Percentiles rank a stretch among this genome's conserved stretches.
phyloP scores from a whole-genome alignment of 2,797 vertebrate genomes.

The Linurgus olivaceus region DNA sequence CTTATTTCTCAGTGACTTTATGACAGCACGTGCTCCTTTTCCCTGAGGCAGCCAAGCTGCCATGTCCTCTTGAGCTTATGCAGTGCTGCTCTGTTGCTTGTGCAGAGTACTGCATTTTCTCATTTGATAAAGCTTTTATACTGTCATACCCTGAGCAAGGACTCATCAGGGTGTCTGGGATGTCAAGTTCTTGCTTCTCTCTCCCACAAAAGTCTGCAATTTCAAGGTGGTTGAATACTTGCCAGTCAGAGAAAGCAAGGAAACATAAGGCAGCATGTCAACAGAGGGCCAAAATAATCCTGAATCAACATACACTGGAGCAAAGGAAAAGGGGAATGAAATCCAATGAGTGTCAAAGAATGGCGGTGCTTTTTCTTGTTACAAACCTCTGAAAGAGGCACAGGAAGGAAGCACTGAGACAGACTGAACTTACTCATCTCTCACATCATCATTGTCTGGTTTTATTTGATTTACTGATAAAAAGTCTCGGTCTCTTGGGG shows the following conservation, averaged over 20 bases:
- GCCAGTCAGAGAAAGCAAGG: not conserved
- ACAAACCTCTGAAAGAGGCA: not conserved
- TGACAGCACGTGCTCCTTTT: not conserved
- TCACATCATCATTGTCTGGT: not conserved
- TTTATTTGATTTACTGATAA: not conserved
- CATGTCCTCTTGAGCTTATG: not conserved
- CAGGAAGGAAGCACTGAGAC: not conserved
- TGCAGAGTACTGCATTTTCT: not conserved
- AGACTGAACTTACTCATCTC: not conserved
- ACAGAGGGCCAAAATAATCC: not conserved
- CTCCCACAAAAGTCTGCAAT: not conserved
- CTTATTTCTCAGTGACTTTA: conserved; percentile 39
- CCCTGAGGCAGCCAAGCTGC: conserved; percentile 50
- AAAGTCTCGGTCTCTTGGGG: not conserved
- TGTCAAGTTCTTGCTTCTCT: not conserved
- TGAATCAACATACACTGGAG: not conserved
- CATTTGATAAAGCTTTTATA: not conserved
- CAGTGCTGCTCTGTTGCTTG: not conserved
- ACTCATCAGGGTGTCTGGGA: not conserved
- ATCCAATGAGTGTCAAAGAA: not conserved
- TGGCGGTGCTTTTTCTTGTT: not conserved
- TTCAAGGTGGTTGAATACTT: not conserved
- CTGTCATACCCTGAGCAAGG: not conserved
- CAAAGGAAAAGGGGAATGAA: not conserved
- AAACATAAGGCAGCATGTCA: not conserved